Evolutionary conservation across 2,888 invertebrate genomes (phyloP), one percentile per base, ranked within the genome.

Genomic region (Calameuta pallipes): DNA sequence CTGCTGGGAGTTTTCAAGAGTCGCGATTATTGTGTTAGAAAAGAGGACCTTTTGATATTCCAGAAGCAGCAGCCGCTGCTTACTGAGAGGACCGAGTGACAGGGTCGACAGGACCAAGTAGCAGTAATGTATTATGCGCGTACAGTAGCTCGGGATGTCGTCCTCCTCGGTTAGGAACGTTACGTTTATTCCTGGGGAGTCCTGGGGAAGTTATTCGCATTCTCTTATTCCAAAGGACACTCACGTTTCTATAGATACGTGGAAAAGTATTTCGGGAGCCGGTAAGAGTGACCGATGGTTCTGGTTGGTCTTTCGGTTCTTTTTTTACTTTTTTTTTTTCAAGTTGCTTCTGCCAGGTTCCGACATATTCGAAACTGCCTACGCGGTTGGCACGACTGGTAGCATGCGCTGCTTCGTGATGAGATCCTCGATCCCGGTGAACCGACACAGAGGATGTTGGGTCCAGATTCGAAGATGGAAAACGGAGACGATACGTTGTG

Each of bases 81-180:
- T 31, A 71, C 33, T 31, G 0, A 71, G 34, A 71, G 71, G 31
- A 34, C 12, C 71, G 71, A 56, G 56, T 9, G 71, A 34, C 71
- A 33, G 33, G 71, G 71, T 71, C 12, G 71, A 71, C 31, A 31
- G 71, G 33, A 71, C 31, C 33, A 71, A 34, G 71, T 15, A 34
- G 33, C 31, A 13, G 71, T 12, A 71, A 79, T 81, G 81, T 83
- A 80, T 85, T 82, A 82, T 81, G 82, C 84, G 82, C 79, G 75
- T 76, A 85, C 85, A 75, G 84, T 76, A 71, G 56, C 37, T 6
- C 71, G 71, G 33, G 71, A 34, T 31, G 33, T 71, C 34, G 31
- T 71, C 71, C 34, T 71, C 3, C 34, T 31, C 71, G 71, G n/a
- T 78, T 78, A 79, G 76, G 76, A 76, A 41, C 73, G 75, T 30